A percentile compares a stretch with the other conserved stretches of the same genome.
Evolutionary conservation across 1,140 invertebrate species (phyloP).

Genomic region (Lordiphosa mommai): DNA sequence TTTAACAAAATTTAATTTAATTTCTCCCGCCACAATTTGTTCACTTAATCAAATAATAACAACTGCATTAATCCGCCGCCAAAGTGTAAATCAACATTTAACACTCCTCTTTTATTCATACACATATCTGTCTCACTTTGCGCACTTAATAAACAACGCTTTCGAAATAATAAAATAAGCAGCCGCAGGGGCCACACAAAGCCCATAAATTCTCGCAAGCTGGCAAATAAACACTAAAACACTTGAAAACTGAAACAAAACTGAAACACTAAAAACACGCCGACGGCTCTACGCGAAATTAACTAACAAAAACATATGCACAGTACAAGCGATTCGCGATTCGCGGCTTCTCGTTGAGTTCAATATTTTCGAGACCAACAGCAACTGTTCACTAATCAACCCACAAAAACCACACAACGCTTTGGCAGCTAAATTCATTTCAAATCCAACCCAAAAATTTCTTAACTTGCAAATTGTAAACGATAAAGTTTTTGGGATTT

Average conservation of each 20-base stretch:
- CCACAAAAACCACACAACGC: too few species aligned
- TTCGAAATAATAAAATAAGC: constrained; percentile 34
- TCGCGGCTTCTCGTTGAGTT: constrained; percentile 16
- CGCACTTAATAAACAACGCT: constrained; percentile 33
- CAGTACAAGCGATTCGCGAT: neutral
- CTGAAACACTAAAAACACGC: constrained; percentile 32
- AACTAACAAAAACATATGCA: constrained; percentile 7
- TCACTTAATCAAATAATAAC: too few species aligned
- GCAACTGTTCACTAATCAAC: too few species aligned
- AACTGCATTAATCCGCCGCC: too few species aligned
- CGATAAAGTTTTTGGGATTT: too few species aligned
- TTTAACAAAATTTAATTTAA: too few species aligned
- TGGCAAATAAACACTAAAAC: constrained; percentile 8
- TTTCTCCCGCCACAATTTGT: too few species aligned
- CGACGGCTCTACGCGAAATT: constrained; percentile 2
- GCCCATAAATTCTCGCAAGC: constrained; percentile 19
- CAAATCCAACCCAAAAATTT: too few species aligned
- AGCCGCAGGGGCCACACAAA: constrained; percentile 26
- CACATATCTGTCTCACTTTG: constrained; percentile 2
- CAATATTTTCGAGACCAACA: neutral
- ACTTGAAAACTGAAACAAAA: constrained; percentile 20
- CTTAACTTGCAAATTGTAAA: too few species aligned
- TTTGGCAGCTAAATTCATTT: too few species aligned
- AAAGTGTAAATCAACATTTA: neutral
- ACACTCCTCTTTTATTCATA: neutral